Percentiles rank a stretch among this genome's conserved stretches.
Conservation (phyloP, 2,888 invertebrate species). For the Cepaea hortensis region DNA sequence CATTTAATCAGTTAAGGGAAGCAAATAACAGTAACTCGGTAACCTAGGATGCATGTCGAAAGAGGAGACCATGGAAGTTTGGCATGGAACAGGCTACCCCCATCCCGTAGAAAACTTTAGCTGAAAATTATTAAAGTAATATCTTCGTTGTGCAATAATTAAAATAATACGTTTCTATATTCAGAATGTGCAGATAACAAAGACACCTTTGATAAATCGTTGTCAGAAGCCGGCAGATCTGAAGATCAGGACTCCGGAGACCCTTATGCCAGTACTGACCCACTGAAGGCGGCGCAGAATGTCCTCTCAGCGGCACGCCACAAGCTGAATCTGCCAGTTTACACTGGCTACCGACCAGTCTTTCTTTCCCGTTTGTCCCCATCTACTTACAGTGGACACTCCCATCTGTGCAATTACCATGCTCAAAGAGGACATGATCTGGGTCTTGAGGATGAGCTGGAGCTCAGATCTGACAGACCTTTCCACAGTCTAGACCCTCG, state of each 20-base stretch:
- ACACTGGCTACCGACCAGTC: constrained; percentile 50
- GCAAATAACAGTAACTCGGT: too few relatives aligned
- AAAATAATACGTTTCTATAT: not conserved
- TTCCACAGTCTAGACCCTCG: constrained; percentile 64
- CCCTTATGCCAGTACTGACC: constrained; percentile 41
- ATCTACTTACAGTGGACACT: constrained; percentile 31
- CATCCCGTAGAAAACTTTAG: too few relatives aligned
- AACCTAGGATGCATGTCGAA: too few relatives aligned
- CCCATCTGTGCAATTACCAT: constrained; percentile 56
- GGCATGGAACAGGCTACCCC: too few relatives aligned
- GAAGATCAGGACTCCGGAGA: constrained; percentile 11
- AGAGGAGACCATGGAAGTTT: too few relatives aligned
- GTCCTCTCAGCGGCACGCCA: constrained; percentile 62
- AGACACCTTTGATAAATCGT: constrained; percentile 5
- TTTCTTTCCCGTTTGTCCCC: constrained; percentile 41
- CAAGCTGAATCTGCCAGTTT: constrained; percentile 57
- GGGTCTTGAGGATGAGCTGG: constrained; percentile 64
- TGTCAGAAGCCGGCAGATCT: not conserved
- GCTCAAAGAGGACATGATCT: constrained; percentile 58
- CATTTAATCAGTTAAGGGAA: too few relatives aligned
- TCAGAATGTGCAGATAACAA: constrained; percentile 6
- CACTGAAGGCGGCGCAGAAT: constrained; percentile 55
- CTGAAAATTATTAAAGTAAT: too few relatives aligned
- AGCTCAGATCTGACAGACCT: constrained; percentile 63
- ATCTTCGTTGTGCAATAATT: too few relatives aligned